These are phyloP conservation scores for Dendrolimus pini DNA, from an alignment of 2,888 invertebrate species.

Conservation along the genomic window DNA sequence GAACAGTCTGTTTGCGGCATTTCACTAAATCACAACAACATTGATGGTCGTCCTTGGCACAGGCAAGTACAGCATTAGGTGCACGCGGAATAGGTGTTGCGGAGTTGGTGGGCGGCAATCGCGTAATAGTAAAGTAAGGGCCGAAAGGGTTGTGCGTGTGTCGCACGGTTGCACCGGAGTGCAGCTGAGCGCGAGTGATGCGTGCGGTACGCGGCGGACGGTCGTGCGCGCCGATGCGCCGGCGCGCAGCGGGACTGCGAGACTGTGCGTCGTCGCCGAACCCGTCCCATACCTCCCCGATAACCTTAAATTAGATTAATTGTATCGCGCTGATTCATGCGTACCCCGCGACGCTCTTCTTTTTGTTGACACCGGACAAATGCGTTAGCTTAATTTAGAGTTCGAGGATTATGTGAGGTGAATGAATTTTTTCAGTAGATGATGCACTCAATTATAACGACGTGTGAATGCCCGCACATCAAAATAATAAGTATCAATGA, in stretches of 20 bases:
- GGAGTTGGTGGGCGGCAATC: not conserved
- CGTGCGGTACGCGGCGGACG: conserved; percentile 21
- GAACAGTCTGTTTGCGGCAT: conserved; percentile 72
- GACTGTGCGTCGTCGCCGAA: conserved; percentile 65
- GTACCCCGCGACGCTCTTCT: conserved; percentile 46
- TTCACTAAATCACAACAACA: conserved; percentile 56
- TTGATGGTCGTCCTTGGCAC: conserved; percentile 27
- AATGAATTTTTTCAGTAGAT: conserved; percentile 35
- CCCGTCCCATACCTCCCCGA: conserved; percentile 62
- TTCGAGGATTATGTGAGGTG: conserved; percentile 42
- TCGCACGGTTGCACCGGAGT: conserved; percentile 26
- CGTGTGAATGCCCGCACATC: conserved; percentile 6
- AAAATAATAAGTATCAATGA: not conserved
- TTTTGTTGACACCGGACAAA: conserved; percentile 64
- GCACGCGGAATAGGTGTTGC: not conserved
- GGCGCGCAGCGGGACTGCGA: conserved; percentile 47
- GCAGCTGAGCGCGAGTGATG: conserved; percentile 18
- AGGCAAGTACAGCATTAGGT: conserved; percentile 20
- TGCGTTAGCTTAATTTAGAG: conserved; percentile 57
- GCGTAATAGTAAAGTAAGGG: not conserved
- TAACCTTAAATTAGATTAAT: conserved; percentile 76
- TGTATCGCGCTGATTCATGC: conserved; percentile 72
- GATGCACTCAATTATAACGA: conserved; percentile 1
- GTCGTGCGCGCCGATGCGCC: conserved; percentile 46
- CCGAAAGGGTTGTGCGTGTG: conserved; percentile 17